Percentiles rank a stretch among this genome's conserved stretches.
Conservation (phyloP, 2,888 invertebrate genomes). For the Laothoe populi region DNA sequence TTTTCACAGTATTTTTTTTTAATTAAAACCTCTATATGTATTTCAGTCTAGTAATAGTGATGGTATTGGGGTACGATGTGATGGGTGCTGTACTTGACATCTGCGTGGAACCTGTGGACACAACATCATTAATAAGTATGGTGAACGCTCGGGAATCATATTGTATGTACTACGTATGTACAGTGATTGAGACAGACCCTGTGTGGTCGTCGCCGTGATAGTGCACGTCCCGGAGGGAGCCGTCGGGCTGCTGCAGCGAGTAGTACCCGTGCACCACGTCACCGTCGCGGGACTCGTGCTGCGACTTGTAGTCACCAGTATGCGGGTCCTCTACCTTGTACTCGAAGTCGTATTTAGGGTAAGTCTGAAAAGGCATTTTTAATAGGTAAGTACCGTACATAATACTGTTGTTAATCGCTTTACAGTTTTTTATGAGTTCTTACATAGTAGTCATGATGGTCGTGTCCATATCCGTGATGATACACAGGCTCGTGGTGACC, state of each 20-base stretch:
- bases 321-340: slow-evolving; percentile 42
- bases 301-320: slow-evolving; percentile 60
- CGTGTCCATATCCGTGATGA: slow-evolving; percentile 43
- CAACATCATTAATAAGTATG: slow-evolving; percentile 21
- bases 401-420: no score
- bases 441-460: slow-evolving; percentile 49
- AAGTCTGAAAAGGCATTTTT: slow-evolving; percentile 52
- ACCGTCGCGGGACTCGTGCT: slow-evolving; percentile 75
- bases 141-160: not conserved
- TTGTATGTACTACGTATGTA: slow-evolving; percentile 27
- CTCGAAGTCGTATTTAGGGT: slow-evolving; percentile 52
- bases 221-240: slow-evolving; percentile 75
- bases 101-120: slow-evolving; percentile 63
- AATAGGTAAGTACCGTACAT: no score
- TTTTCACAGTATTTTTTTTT: not conserved
- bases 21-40: not conserved
- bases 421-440: slow-evolving; percentile 21
- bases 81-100: slow-evolving; percentile 60
- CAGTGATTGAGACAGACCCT: slow-evolving; percentile 50
- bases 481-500: slow-evolving; percentile 41
- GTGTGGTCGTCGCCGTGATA: slow-evolving; percentile 76
- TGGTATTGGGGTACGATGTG: slow-evolving; percentile 55
- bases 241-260: slow-evolving; percentile 75
- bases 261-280: slow-evolving; percentile 66
- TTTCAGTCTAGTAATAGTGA: slow-evolving; percentile 37